These are phyloP conservation scores for Brachionichthys hirsutus DNA, from an alignment of 2,113 vertebrate genomes.

Conservation along the genomic window DNA sequence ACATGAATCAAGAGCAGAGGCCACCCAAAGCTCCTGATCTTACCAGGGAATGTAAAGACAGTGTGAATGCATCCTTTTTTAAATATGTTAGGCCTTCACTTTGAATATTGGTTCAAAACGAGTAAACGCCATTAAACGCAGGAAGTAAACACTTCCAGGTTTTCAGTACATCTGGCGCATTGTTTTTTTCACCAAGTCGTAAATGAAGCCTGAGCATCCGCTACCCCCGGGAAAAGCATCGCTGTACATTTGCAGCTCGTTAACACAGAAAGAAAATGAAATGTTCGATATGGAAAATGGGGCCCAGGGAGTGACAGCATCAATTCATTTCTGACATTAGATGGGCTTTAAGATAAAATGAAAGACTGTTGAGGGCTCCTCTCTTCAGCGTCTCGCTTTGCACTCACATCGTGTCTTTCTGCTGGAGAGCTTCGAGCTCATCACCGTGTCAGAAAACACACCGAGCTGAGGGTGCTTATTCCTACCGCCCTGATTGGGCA, in stretches of 20 bases:
- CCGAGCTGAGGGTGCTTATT: not conserved
- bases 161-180: constrained; percentile 2
- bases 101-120: not conserved
- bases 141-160: constrained; percentile 1
- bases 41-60: constrained; percentile 12
- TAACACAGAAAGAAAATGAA: constrained; percentile 20
- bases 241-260: constrained; percentile 34
- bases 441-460: constrained; percentile 8
- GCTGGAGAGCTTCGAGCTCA: constrained; percentile 11
- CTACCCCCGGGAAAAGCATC: constrained; percentile 30
- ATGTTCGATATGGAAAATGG: constrained; percentile 11
- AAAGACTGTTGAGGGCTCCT: not conserved
- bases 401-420: not conserved
- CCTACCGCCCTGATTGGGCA: constrained; percentile 13
- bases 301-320: constrained; percentile 14
- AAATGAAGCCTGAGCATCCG: constrained; percentile 21
- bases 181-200: constrained; percentile 12
- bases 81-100: not conserved
- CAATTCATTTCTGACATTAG: not conserved
- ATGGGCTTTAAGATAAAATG: not conserved
- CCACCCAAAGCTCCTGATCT: constrained; percentile 5
- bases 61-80: constrained; percentile 30
- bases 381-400: not conserved
- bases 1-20: constrained; percentile 6
- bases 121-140: constrained; percentile 8